Evolutionary conservation across 2,888 invertebrate genomes (phyloP), one percentile per base, ranked within the genome.

Genomic region (Papilio elwesi): DNA sequence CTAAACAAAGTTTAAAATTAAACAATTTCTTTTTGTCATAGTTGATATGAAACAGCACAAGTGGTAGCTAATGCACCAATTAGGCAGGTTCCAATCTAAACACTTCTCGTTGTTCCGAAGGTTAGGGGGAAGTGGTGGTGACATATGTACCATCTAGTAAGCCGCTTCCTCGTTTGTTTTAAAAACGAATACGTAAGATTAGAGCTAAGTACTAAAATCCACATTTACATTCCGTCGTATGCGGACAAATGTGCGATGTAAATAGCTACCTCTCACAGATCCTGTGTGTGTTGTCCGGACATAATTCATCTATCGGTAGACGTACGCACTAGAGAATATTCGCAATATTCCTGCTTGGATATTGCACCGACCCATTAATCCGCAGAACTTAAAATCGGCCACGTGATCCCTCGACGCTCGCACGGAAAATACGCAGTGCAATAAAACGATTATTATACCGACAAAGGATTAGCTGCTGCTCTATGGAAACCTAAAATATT

Each of bases 341-440:
- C 63, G 52, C 49, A 16, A 68, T 74, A 74, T 70, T 57, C 48
- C 26, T 47, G 68, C 70, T 36, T 47, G 48, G 51, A 87, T 86
- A 84, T 83, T 82, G 81, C 80, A 73, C 77, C 76, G 76, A 81
- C 78, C 71, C 77, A 75, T 76, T 85, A 85, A 87, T 83, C 84
- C 81, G 74, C 78, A 73, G 80, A 83, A 84, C 80, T 78, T 79
- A 80, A 67, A 49, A 68, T 72, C 52, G 15, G 59, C 38, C 13
- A 43, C 68, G 36, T 68, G 47, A 26, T 26, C 47, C 12, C 59
- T 62, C 59, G 66, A 15, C 51, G 59, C 52, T 59, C 15, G 26
- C 38, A 16, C 10, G 16, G 55, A 16, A 57, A 55, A 65, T 65
- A 65, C 66, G 52, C 51, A 59, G 16, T 12, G 57, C 71, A 66